Conservation (phyloP, 2,113 vertebrate species). For the Paracanthobrama guichenoti region DNA sequence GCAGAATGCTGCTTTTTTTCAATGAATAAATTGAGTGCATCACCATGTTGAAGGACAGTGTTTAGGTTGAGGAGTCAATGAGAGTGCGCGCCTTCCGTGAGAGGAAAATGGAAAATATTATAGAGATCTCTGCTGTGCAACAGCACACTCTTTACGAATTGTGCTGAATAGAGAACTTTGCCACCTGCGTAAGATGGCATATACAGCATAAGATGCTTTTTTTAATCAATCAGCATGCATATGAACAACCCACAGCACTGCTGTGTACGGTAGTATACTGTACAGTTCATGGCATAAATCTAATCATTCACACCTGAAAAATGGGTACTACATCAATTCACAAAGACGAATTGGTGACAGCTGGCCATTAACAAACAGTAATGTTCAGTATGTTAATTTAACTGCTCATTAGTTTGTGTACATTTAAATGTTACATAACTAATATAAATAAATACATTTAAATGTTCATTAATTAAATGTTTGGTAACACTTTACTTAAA, state of each 20-base stretch:
- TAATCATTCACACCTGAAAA: not conserved
- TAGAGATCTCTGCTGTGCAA: conserved; percentile 26
- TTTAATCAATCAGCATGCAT: conserved; percentile 25
- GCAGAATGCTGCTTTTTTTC: conserved; percentile 59
- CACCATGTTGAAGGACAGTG: conserved; percentile 60
- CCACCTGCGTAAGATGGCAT: conserved; percentile 26
- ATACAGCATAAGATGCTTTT: conserved; percentile 22
- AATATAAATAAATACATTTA: too few species aligned
- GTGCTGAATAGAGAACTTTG: conserved; percentile 34
- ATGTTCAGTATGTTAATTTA: not conserved
- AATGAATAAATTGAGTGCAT: conserved; percentile 71
- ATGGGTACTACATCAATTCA: not conserved
- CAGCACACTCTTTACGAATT: not conserved
- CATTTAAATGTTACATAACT: not conserved
- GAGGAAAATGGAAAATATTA: conserved; percentile 39
- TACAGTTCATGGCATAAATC: not conserved
- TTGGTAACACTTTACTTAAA: too few species aligned
- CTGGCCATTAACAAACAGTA: not conserved
- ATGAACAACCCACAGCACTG: conserved; percentile 14
- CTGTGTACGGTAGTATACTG: not conserved
- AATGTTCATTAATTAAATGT: too few species aligned
- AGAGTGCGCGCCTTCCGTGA: not conserved
- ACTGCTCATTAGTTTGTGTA: not conserved
- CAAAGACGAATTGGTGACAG: not conserved
- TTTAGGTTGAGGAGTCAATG: conserved; percentile 27